These are phyloP conservation scores for Dicerorhinus sumatrensis DNA, from an alignment of 2,113 vertebrate genomes.

Conservation along the genomic window DNA sequence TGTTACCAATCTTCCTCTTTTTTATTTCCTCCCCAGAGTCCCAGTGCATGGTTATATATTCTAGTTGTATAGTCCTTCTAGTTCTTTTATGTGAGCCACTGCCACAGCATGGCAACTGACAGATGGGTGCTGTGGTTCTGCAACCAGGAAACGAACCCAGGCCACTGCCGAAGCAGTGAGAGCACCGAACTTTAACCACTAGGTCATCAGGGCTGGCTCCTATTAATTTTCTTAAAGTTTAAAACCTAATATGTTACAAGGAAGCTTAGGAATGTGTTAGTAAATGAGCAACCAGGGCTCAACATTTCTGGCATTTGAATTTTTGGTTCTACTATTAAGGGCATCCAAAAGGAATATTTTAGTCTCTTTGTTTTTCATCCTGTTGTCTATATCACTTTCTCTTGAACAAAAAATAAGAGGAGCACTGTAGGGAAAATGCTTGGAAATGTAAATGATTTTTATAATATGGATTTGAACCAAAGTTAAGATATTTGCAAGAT, in stretches of 20 bases:
- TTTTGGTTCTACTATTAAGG: neutral
- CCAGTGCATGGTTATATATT: too few relatives aligned
- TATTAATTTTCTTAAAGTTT: neutral
- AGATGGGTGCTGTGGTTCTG: too few relatives aligned
- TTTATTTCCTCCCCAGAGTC: too few relatives aligned
- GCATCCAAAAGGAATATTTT: neutral
- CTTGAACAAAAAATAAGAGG: neutral
- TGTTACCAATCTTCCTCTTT: too few relatives aligned
- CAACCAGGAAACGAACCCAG: too few relatives aligned
- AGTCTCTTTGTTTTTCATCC: neutral
- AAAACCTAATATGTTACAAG: neutral
- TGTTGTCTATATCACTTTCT: neutral
- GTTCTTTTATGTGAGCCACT: too few relatives aligned
- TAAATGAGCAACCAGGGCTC: neutral
- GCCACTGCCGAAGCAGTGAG: too few relatives aligned
- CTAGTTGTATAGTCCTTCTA: too few relatives aligned
- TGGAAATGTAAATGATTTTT: constrained; percentile 14
- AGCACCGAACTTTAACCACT: too few relatives aligned
- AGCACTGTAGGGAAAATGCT: neutral
- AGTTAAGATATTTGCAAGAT: constrained; percentile 40
- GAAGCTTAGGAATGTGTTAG: neutral
- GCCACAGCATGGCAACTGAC: too few relatives aligned
- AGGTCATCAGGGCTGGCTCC: too few relatives aligned
- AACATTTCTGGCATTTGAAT: constrained; percentile 28
- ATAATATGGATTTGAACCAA: neutral